phyloP scores from a whole-genome alignment of 1,140 invertebrate species.

The Camponotus pennsylvanicus region DNA sequence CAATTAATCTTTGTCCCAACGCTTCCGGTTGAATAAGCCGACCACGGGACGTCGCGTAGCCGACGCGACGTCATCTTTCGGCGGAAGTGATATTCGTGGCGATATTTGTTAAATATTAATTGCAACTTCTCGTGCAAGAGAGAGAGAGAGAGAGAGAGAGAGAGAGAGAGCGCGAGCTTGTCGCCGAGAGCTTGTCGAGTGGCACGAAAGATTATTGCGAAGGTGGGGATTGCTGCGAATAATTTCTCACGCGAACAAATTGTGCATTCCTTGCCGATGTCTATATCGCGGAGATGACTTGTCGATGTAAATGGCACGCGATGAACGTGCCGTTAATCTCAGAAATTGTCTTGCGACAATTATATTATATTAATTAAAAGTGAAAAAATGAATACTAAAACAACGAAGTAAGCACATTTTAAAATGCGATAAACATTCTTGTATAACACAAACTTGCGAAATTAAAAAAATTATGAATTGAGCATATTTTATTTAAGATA shows the following conservation, averaged over 20 bases:
- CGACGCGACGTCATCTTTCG: conserved; percentile 40
- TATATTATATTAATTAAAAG: neutral
- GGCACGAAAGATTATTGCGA: neutral
- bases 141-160: neutral
- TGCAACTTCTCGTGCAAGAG: conserved; percentile 53
- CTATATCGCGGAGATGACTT: neutral
- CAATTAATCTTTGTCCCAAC: conserved; percentile 47
- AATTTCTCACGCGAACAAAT: conserved; percentile 46
- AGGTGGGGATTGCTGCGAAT: neutral
- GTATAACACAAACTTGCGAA: no score
- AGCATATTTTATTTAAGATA: neutral
- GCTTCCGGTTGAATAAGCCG: conserved; percentile 44
- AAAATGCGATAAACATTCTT: no score
- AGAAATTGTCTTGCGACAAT: neutral
- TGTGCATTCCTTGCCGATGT: conserved; percentile 28
- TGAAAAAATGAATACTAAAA: no score
- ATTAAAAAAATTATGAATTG: no score
- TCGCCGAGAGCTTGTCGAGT: conserved; percentile 1
- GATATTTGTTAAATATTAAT: conserved; percentile 58
- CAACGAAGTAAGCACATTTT: no score
- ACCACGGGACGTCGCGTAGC: conserved; percentile 39
- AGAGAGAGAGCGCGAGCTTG: neutral
- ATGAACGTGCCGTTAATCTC: conserved; percentile 29
- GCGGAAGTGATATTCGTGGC: conserved; percentile 41
- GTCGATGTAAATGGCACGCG: conserved; percentile 15